Evolutionary conservation across 2,113 vertebrate species (phyloP).

Genomic region (Eolophus roseicapilla): DNA sequence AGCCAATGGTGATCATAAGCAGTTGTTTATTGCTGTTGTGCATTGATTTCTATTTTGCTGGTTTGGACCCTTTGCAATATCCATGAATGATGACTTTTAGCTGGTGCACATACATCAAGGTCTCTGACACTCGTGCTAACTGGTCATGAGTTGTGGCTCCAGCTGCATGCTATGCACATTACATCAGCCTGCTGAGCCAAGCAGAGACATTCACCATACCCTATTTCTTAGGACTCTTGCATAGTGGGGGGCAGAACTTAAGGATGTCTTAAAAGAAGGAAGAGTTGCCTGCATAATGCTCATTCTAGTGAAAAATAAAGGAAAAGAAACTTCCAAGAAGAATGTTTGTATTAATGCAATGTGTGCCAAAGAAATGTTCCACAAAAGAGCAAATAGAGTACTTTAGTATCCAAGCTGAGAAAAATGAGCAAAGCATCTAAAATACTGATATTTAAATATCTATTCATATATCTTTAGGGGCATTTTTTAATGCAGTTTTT

Average conservation of each 20-base stretch:
- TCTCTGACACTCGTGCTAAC: background rate
- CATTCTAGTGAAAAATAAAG: background rate
- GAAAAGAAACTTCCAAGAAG: background rate
- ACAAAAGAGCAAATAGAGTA: background rate
- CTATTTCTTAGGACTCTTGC: background rate
- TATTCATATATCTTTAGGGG: background rate
- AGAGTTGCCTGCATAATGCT: background rate
- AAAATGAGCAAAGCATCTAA: background rate
- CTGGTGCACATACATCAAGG: background rate
- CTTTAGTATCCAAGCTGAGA: background rate
- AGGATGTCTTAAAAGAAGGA: background rate
- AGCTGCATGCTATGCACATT: background rate
- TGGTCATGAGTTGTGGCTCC: background rate
- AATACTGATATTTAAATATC: background rate
- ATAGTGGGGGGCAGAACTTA: accelerated
- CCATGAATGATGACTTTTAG: background rate
- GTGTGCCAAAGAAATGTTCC: background rate
- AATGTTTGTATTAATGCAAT: background rate
- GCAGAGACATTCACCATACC: background rate
- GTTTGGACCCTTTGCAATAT: background rate
- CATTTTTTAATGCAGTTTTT: background rate
- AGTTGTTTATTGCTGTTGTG: background rate
- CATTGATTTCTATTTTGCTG: background rate
- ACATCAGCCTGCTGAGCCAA: background rate
- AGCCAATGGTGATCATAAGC: background rate